Conservation (phyloP, 2,888 invertebrate genomes). For the Platynereis dumerilii region DNA sequence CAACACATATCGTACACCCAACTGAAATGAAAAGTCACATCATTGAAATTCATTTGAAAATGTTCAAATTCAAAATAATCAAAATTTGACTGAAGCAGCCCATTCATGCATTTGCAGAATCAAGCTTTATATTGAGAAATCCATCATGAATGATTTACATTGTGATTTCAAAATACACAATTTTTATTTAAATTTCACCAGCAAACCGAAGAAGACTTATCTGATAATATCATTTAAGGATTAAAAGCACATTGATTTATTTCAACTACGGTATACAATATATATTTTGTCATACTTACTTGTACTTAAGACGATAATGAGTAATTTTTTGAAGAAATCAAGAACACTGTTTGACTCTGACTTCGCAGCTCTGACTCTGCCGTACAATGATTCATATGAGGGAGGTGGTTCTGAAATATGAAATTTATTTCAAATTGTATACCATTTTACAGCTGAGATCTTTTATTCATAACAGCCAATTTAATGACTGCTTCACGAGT, state of each 20-base stretch:
- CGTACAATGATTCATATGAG: conserved; percentile 74
- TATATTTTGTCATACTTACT: conserved; percentile 65
- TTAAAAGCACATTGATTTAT: background rate
- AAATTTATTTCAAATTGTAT: background rate
- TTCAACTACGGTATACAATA: background rate
- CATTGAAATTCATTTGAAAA: background rate
- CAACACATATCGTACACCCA: conserved; percentile 72
- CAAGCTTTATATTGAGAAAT: too few species aligned
- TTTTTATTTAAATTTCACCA: too few species aligned
- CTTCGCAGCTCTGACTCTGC: conserved; percentile 71
- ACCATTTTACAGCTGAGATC: background rate
- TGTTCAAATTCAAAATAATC: background rate
- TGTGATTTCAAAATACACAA: too few species aligned
- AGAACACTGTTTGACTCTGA: conserved; percentile 70
- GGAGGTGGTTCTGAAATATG: conserved; percentile 67
- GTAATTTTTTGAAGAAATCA: conserved; percentile 71
- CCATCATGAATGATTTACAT: too few species aligned
- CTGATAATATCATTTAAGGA: too few species aligned
- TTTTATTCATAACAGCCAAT: too few species aligned
- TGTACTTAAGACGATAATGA: conserved; percentile 68
- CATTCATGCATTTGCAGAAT: too few species aligned
- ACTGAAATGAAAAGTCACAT: conserved; percentile 65
- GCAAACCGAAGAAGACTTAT: too few species aligned
- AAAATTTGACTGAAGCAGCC: background rate
- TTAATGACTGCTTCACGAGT: background rate